phyloP scores from a whole-genome alignment of 1,140 invertebrate genomes.

The Brachystomella parvula region DNA sequence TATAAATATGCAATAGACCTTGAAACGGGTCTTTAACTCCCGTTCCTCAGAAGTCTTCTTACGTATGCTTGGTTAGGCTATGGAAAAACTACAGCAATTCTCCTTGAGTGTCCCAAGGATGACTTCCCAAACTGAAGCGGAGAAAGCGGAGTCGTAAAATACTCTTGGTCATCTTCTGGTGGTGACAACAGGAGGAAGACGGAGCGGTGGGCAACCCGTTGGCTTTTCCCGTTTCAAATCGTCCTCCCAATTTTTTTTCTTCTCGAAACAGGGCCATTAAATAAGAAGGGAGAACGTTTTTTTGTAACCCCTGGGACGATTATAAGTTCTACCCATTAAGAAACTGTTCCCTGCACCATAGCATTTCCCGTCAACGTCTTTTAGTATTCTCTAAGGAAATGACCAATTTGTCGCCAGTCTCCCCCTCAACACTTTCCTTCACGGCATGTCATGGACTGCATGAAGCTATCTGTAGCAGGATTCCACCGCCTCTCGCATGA shows the following conservation, averaged over 20 bases:
- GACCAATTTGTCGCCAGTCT: not conserved
- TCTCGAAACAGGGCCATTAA: not conserved
- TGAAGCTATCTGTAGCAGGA: no score
- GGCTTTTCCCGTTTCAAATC: not conserved
- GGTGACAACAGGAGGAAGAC: not conserved
- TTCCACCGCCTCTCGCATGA: not conserved
- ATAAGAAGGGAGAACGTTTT: not conserved
- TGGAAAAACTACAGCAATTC: not conserved
- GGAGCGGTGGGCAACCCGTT: not conserved
- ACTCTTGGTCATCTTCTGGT: not conserved
- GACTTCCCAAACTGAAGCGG: not conserved
- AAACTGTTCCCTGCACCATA: not conserved
- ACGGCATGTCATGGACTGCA: no score
- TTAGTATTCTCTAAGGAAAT: not conserved
- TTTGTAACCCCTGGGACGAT: not conserved
- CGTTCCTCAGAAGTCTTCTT: not conserved
- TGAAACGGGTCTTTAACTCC: not conserved
- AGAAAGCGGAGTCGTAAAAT: not conserved
- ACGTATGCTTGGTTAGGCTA: not conserved
- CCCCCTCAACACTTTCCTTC: no score
- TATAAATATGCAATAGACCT: not conserved
- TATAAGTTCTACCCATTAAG: not conserved
- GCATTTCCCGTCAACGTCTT: not conserved
- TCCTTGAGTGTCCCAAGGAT: not conserved
- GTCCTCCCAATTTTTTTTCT: not conserved